These are phyloP conservation scores for Chelon auratus DNA, from an alignment of 2,797 vertebrate genomes.

Conservation along the genomic window DNA sequence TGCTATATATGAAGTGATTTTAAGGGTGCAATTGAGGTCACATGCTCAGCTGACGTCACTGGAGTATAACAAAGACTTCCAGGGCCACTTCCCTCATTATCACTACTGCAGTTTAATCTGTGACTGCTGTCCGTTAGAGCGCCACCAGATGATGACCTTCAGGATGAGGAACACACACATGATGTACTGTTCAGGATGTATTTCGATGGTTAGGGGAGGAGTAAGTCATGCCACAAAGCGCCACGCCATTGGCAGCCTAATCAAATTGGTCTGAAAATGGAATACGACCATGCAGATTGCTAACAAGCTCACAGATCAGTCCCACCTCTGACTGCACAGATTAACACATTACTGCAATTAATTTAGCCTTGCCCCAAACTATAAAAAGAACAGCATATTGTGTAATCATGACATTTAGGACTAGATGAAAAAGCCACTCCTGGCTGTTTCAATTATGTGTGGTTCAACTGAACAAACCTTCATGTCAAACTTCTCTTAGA, in stretches of 20 bases:
- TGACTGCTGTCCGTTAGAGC: constrained; percentile 17
- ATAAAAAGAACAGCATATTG: constrained; percentile 50
- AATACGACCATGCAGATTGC: constrained; percentile 13
- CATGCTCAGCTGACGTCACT: constrained; percentile 33
- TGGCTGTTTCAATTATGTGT: background rate
- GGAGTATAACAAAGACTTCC: constrained; percentile 27
- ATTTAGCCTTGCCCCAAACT: constrained; percentile 29
- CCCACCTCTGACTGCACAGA: constrained; percentile 49
- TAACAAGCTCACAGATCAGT: constrained; percentile 35
- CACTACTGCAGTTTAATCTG: constrained; percentile 20
- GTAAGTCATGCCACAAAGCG: background rate
- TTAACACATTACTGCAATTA: constrained; percentile 62
- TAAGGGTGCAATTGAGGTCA: constrained; percentile 23
- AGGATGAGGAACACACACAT: constrained; percentile 3
- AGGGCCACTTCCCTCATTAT: constrained; percentile 30
- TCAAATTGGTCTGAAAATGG: constrained; percentile 24
- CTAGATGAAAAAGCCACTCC: constrained; percentile 7
- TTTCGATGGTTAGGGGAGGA: background rate
- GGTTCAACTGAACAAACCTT: background rate
- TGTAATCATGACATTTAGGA: constrained; percentile 34
- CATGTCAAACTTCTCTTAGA: background rate
- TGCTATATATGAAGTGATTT: background rate
- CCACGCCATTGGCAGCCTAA: constrained; percentile 5
- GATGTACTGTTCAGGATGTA: background rate
- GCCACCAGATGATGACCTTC: constrained; percentile 22